A percentile compares a stretch with the other conserved stretches of the same genome.
Conservation (phyloP, 1,140 invertebrate species). For the Leptinotarsa lineolata region DNA sequence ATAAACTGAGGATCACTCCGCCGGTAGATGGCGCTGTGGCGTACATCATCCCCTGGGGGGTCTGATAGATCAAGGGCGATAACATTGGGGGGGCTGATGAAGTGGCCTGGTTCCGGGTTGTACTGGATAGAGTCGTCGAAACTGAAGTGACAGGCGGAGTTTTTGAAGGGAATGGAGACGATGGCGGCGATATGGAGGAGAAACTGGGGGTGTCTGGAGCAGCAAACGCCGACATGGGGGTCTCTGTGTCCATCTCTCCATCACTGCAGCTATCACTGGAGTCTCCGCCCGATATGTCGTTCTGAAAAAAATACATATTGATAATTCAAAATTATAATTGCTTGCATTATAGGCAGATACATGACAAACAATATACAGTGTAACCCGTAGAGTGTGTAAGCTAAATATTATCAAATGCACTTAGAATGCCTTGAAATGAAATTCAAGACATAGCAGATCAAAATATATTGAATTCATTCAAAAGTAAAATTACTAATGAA, state of each 20-base stretch:
- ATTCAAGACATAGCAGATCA: too few relatives aligned
- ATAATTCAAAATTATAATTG: not conserved
- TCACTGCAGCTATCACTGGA: slow-evolving; percentile 52
- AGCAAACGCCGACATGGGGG: slow-evolving; percentile 36
- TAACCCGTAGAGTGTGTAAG: too few relatives aligned
- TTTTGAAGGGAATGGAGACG: slow-evolving; percentile 31
- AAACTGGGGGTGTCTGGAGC: slow-evolving; percentile 38
- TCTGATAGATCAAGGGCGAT: slow-evolving; percentile 53
- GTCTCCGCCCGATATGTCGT: slow-evolving; percentile 51
- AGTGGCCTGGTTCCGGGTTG: slow-evolving; percentile 26
- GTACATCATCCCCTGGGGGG: slow-evolving; percentile 55
- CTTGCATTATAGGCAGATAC: too few relatives aligned
- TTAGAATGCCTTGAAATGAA: too few relatives aligned
- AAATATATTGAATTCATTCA: too few relatives aligned
- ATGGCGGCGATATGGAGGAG: slow-evolving; percentile 36
- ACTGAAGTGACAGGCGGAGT: slow-evolving; percentile 13
- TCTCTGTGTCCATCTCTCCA: slow-evolving; percentile 46
- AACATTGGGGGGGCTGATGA: slow-evolving; percentile 36
- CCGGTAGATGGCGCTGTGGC: slow-evolving; percentile 53
- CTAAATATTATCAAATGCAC: too few relatives aligned
- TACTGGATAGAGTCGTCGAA: slow-evolving; percentile 24
- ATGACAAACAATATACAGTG: too few relatives aligned
- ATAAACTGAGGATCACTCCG: slow-evolving; percentile 54
- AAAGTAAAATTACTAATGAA: too few relatives aligned
- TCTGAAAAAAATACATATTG: slow-evolving; percentile 45